Base-by-base conservation (phyloP, 1,140 invertebrate genomes). In the Camponotus vicinus region DNA sequence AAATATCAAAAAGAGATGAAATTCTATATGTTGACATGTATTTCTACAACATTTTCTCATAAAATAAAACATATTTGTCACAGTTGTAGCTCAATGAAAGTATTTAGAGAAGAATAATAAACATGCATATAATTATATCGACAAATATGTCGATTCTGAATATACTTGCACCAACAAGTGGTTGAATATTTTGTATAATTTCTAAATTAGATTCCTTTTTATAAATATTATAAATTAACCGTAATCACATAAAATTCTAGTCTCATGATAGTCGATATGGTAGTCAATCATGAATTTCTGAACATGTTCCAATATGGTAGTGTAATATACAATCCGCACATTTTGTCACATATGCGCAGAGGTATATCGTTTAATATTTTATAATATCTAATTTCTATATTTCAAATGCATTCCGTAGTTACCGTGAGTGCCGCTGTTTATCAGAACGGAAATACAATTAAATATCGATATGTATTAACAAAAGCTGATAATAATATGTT, bases 401-500 rank as follows among this genome's bases (percentile, higher is more conserved):
- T 34, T 49, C 42, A 59, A 27, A 45, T 84, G 88, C 87, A 71
- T 82, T 71, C 21, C 32, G 9, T 27, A 59, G 11, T 32, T 59
- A 55, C 34, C 34, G 6, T 18, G 42, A 75, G 45, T 69, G 57
- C 27, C 15, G 42, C 11, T 52, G n/a, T 34, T 79, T 83, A 84
- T 79, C 57, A 8, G 37, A 69, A 34, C 18, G 13, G 37, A 75
- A 78, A 59, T 42, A 69, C 63, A 37, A 37, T 52, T 45, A 61
- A 40, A 52, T 85, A 80, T 78, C 4, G 4, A 49, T 21, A 7
- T 13, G 27, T 66, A 15, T 49, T 71, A 7, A 66, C 64, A 55
- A 71, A 79, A 88, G 52, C 61, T 13, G 8, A 84, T 84, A 55
- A 45, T 88, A 75, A 89, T 83, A 70, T 42, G 6, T 27, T 15